phyloP scores from a whole-genome alignment of 2,113 vertebrate species.

The Hypanus sabinus region DNA sequence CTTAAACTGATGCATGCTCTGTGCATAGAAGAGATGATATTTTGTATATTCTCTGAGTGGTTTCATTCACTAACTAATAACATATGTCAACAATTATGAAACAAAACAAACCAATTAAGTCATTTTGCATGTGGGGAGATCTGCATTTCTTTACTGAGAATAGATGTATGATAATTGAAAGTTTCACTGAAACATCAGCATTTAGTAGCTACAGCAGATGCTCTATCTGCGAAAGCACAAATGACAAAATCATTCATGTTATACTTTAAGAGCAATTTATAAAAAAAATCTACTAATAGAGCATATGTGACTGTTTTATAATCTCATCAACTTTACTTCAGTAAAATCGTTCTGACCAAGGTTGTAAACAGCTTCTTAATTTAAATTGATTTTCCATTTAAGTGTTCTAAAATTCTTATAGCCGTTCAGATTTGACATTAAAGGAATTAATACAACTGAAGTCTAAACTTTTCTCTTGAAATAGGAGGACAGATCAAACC shows the following conservation, averaged over 20 bases:
- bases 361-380: neutral
- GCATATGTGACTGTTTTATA: neutral
- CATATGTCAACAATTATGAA: neutral
- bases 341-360: neutral
- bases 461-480: neutral
- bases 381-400: neutral
- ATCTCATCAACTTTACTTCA: neutral
- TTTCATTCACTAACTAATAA: neutral
- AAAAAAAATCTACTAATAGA: neutral
- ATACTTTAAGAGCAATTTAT: neutral
- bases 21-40: neutral
- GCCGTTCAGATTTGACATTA: neutral
- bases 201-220: neutral
- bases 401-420: neutral
- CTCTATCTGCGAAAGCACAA: neutral
- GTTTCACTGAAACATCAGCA: neutral
- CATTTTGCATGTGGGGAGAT: neutral
- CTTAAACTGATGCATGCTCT: neutral
- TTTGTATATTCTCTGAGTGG: neutral
- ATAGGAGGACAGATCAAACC: neutral
- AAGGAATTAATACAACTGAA: neutral
- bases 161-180: neutral
- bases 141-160: neutral
- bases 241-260: neutral
- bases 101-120: neutral